These are phyloP conservation scores for Centropyge bicolor DNA, from an alignment of 2,797 vertebrate genomes.

Conservation along the genomic window DNA sequence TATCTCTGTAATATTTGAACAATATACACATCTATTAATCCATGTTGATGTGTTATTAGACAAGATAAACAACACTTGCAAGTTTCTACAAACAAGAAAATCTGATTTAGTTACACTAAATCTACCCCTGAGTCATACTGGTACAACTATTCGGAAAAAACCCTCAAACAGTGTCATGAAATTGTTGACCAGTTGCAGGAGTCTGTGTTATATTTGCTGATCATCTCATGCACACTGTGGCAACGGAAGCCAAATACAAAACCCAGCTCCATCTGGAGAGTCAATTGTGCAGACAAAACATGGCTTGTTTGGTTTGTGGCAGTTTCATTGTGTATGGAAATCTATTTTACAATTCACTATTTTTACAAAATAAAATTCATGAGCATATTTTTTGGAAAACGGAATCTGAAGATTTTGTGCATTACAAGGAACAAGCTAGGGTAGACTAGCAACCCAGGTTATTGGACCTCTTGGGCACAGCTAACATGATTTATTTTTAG, in stretches of 20 bases:
- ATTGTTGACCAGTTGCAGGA: neutral
- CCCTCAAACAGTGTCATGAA: neutral
- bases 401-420: neutral
- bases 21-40: neutral
- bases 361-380: neutral
- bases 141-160: neutral
- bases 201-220: neutral
- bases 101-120: neutral
- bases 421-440: neutral
- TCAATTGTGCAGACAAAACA: slow-evolving; percentile 1
- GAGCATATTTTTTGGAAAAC: neutral
- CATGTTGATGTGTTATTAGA: too few relatives aligned
- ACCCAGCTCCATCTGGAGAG: neutral
- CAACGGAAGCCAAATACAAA: neutral
- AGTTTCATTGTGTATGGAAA: neutral
- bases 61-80: neutral
- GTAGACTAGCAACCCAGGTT: neutral
- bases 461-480: neutral
- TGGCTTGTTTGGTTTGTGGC: neutral
- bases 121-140: neutral
- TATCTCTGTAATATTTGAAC: neutral
- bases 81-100: neutral
- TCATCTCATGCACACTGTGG: neutral
- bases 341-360: neutral
- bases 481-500: neutral